phyloP scores from a whole-genome alignment of 2,797 vertebrate genomes.

The Clarias fuscus region DNA sequence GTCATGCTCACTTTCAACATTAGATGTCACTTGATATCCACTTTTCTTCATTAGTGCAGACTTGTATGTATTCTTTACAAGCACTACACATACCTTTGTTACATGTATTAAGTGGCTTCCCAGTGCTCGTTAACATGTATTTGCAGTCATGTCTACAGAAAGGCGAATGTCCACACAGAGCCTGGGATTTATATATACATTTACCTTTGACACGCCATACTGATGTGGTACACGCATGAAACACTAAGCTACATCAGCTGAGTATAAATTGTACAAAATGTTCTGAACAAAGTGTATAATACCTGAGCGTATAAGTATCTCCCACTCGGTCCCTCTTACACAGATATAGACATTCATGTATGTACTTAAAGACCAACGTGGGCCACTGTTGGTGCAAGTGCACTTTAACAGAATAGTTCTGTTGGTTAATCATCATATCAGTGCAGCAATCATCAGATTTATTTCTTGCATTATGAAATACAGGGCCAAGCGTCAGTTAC shows the following conservation, averaged over 20 bases:
- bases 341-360: neutral
- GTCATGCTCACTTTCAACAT: slow-evolving; percentile 2
- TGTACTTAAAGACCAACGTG: neutral
- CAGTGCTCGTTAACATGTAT: too few relatives aligned
- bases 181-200: neutral
- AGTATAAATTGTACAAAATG: too few relatives aligned
- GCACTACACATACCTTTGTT: too few relatives aligned
- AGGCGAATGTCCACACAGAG: neutral
- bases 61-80: neutral
- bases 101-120: neutral
- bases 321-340: neutral
- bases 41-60: neutral
- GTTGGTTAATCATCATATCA: neutral
- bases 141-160: neutral
- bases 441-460: slow-evolving; percentile 26
- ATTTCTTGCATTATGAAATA: slow-evolving; percentile 29
- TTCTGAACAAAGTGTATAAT: too few relatives aligned
- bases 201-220: slow-evolving; percentile 21
- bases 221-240: neutral
- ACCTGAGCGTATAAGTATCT: neutral
- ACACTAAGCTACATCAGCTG: neutral
- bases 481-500: neutral
- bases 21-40: slow-evolving; percentile 39
- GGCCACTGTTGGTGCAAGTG: neutral
- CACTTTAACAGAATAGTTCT: neutral